These are phyloP conservation scores for Cirrhinus molitorella DNA, from an alignment of 2,797 vertebrate genomes.

Conservation along the genomic window DNA sequence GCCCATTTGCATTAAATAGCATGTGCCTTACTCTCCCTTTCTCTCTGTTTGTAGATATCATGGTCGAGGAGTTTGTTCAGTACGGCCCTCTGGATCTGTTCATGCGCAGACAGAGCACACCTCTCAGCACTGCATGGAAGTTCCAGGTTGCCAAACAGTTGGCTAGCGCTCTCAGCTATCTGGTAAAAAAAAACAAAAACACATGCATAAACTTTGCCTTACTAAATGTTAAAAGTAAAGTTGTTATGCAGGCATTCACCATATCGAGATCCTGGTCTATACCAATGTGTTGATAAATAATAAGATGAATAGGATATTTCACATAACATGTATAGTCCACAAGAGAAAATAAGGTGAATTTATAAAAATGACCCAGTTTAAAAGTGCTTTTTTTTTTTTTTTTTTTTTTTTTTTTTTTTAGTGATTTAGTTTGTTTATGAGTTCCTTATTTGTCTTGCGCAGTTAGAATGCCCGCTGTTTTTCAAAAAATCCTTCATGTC, in stretches of 20 bases:
- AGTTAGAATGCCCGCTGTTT: too few relatives aligned
- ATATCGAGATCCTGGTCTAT: not conserved
- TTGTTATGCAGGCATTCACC: too few relatives aligned
- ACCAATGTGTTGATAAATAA: not conserved
- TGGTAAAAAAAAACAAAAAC: constrained; percentile 77
- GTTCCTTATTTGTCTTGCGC: too few relatives aligned
- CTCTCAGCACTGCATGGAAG: constrained; percentile 92
- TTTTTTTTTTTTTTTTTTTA: too few relatives aligned
- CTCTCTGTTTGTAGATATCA: constrained; percentile 84
- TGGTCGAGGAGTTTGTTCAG: constrained; percentile 97
- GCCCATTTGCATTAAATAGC: not conserved
- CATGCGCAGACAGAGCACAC: constrained; percentile 87
- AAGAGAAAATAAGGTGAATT: too few relatives aligned
- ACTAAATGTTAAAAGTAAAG: too few relatives aligned
- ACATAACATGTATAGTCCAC: too few relatives aligned
- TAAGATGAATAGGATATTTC: too few relatives aligned
- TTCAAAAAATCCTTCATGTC: too few relatives aligned
- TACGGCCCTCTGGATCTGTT: constrained; percentile 93
- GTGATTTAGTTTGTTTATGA: too few relatives aligned
- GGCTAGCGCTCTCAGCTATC: constrained; percentile 94
- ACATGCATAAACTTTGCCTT: not conserved
- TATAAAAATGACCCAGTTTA: too few relatives aligned
- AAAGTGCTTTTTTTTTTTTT: too few relatives aligned
- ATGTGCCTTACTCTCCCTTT: not conserved
- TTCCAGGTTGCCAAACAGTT: constrained; percentile 98